Conservation (phyloP, 2,113 vertebrate genomes). For the Martes martes region DNA sequence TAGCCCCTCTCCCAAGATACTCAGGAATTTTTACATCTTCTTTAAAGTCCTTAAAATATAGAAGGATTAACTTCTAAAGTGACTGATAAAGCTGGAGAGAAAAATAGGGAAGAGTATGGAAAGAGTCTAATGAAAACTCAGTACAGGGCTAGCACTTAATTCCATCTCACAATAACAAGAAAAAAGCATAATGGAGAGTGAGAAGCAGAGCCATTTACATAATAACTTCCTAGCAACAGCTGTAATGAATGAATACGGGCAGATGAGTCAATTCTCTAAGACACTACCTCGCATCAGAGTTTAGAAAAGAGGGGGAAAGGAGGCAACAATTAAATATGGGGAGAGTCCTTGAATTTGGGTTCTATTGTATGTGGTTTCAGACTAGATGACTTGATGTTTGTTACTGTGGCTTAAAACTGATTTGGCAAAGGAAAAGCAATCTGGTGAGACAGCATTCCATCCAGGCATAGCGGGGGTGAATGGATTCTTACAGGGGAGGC, state of each 20-base stretch:
- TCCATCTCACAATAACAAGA: neutral
- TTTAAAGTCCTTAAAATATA: conserved; percentile 29
- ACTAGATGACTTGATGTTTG: neutral
- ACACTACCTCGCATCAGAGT: neutral
- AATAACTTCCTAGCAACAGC: conserved; percentile 6
- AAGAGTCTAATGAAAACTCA: neutral
- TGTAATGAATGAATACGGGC: neutral
- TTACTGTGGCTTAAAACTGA: neutral
- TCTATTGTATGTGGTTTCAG: neutral
- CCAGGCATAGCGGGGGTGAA: neutral
- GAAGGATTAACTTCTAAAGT: conserved; percentile 37
- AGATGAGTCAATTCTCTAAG: neutral
- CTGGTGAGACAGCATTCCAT: neutral
- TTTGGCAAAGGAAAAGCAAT: neutral
- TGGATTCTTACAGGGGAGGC: neutral
- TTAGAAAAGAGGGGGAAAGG: neutral
- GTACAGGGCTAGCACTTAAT: neutral
- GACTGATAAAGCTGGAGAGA: neutral
- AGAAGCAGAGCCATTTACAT: neutral
- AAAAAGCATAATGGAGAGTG: neutral
- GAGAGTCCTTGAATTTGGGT: neutral
- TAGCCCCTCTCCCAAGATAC: neutral
- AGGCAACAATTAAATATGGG: neutral
- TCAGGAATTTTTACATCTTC: neutral
- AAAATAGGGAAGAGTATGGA: neutral